These are phyloP conservation scores for Casuarius casuarius DNA, from an alignment of 2,113 vertebrate species.

Conservation along the genomic window DNA sequence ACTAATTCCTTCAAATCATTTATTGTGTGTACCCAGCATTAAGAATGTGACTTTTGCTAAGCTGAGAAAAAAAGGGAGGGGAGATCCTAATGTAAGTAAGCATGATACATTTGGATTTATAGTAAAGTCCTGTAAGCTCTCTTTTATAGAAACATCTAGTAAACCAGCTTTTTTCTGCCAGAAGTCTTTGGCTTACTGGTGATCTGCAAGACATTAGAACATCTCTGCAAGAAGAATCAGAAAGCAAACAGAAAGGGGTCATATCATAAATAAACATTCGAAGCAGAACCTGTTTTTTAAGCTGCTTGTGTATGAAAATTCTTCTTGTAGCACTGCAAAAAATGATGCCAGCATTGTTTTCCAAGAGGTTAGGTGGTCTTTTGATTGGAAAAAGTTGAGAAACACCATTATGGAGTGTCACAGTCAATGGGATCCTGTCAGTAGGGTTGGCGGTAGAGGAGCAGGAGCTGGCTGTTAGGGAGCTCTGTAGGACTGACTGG, in stretches of 20 bases:
- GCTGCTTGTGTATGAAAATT: not conserved
- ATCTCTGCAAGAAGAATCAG: not conserved
- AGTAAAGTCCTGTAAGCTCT: not conserved
- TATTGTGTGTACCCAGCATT: not conserved
- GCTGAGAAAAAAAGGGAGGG: fast-evolving
- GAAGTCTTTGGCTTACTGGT: not conserved
- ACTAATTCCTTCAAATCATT: not conserved
- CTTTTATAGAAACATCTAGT: not conserved
- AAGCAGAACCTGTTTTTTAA: not conserved
- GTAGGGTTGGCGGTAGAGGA: not conserved
- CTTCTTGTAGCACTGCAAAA: not conserved
- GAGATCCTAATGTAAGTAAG: not conserved
- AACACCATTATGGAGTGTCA: not conserved
- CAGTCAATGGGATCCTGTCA: not conserved
- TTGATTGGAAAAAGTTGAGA: not conserved
- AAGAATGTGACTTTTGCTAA: not conserved
- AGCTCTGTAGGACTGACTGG: not conserved
- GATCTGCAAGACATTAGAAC: not conserved
- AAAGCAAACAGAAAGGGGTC: not conserved
- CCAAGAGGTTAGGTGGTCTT: not conserved
- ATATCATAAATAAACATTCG: not conserved
- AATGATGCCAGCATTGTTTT: not conserved
- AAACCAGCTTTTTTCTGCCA: not conserved
- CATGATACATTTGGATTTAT: not conserved
- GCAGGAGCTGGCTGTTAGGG: not conserved